phyloP scores from a whole-genome alignment of 2,797 vertebrate genomes.

The Salmo trutta region DNA sequence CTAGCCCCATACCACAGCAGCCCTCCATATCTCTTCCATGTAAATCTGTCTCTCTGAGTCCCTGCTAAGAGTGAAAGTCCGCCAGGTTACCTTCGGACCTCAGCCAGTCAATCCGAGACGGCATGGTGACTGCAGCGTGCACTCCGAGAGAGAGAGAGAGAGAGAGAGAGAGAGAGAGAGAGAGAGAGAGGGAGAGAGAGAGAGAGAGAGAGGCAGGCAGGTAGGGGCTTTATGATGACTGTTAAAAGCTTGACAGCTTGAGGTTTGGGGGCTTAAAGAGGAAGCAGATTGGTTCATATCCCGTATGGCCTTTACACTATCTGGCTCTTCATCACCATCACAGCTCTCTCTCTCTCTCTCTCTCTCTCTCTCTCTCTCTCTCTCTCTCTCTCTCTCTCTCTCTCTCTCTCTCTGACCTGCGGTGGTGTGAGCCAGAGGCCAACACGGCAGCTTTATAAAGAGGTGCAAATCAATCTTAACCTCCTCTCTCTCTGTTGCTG shows the following conservation, averaged over 20 bases:
- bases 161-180: too few species aligned
- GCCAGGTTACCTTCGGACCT: conserved; percentile 58
- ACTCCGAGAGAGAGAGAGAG: conserved; percentile 1
- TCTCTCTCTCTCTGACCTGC: background rate
- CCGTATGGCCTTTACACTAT: conserved; percentile 47
- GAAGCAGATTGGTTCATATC: conserved; percentile 52
- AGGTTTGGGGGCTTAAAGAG: conserved; percentile 62
- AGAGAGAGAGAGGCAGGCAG: too few species aligned
- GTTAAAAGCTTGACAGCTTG: conserved; percentile 24
- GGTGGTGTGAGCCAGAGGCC: background rate
- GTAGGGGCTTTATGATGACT: too few species aligned
- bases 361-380: conserved; percentile 8
- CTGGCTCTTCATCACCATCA: conserved; percentile 50
- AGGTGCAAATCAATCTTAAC: background rate
- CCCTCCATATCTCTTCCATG: conserved; percentile 25
- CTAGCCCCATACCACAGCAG: conserved; percentile 22
- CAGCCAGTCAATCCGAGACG: conserved; percentile 64
- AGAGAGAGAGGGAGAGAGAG: too few species aligned
- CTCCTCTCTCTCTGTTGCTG: background rate
- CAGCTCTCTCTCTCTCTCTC: background rate
- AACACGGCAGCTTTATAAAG: background rate
- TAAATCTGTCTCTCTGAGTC: conserved; percentile 47
- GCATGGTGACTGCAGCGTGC: conserved; percentile 5
- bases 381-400: background rate
- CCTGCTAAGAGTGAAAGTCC: conserved; percentile 59